phyloP scores from a whole-genome alignment of 2,888 invertebrate genomes.

The Epirrhoe alternata region DNA sequence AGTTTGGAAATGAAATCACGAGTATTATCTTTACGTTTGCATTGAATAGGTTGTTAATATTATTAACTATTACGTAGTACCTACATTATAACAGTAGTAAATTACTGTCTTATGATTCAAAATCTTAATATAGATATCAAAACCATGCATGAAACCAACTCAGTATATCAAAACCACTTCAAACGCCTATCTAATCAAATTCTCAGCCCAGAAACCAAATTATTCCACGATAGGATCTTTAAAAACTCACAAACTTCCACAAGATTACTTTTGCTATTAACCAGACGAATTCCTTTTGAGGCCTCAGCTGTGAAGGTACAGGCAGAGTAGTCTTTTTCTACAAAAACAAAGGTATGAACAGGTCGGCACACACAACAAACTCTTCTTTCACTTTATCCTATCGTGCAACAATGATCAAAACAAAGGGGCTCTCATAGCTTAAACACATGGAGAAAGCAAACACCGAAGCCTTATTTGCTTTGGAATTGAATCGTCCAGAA shows the following conservation, averaged over 20 bases:
- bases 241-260: conserved; percentile 42
- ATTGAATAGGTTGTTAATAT: neutral
- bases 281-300: conserved; percentile 42
- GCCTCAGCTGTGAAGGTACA: conserved; percentile 44
- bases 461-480: no score
- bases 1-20: neutral
- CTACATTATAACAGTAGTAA: no score
- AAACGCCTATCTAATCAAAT: conserved; percentile 19
- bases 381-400: no score
- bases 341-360: neutral
- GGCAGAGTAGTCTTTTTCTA: conserved; percentile 11
- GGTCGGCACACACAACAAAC: neutral
- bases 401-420: no score
- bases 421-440: no score
- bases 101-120: no score
- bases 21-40: neutral
- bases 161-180: conserved; percentile 8
- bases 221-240: conserved; percentile 27
- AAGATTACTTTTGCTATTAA: conserved; percentile 45
- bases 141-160: no score
- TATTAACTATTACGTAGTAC: no score
- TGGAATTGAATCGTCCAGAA: neutral
- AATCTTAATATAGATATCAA: neutral
- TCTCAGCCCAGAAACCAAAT: conserved; percentile 21
- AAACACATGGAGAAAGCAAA: no score